phyloP scores from a whole-genome alignment of 2,113 vertebrate species.

The Sturnira hondurensis region DNA sequence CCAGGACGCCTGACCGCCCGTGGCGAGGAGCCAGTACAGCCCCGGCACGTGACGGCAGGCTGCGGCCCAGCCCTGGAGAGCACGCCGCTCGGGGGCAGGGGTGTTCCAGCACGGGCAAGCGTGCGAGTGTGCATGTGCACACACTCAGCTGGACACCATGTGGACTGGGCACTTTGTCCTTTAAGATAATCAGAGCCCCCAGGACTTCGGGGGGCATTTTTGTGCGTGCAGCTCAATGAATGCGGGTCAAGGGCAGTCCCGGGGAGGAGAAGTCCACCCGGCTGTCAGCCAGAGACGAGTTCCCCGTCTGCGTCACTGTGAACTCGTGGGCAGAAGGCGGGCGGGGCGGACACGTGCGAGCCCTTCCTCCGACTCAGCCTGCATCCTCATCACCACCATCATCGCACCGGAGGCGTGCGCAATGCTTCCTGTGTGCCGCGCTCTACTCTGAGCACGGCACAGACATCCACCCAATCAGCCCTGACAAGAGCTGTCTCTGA shows the following conservation, averaged over 20 bases:
- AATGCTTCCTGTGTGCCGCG: background rate
- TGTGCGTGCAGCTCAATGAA: background rate
- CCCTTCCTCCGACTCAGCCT: background rate
- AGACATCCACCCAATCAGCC: background rate
- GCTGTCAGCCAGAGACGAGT: background rate
- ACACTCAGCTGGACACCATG: background rate
- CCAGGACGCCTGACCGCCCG: background rate
- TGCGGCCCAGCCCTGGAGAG: background rate
- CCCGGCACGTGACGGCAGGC: background rate
- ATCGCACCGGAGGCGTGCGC: background rate
- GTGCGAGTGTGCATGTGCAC: no score
- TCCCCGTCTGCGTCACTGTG: background rate
- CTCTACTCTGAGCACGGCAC: background rate
- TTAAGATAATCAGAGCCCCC: background rate
- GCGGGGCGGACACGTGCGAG: background rate
- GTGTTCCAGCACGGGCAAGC: rapidly evolving
- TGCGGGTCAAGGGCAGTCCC: background rate
- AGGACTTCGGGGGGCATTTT: background rate
- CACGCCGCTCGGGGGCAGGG: background rate
- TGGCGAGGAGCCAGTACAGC: background rate
- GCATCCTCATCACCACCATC: no score
- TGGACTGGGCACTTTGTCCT: background rate
- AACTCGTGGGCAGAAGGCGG: background rate
- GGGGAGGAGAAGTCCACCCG: background rate
- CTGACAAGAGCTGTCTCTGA: background rate